phyloP scores from a whole-genome alignment of 2,888 invertebrate species.

The Drosophila fulvimacula region DNA sequence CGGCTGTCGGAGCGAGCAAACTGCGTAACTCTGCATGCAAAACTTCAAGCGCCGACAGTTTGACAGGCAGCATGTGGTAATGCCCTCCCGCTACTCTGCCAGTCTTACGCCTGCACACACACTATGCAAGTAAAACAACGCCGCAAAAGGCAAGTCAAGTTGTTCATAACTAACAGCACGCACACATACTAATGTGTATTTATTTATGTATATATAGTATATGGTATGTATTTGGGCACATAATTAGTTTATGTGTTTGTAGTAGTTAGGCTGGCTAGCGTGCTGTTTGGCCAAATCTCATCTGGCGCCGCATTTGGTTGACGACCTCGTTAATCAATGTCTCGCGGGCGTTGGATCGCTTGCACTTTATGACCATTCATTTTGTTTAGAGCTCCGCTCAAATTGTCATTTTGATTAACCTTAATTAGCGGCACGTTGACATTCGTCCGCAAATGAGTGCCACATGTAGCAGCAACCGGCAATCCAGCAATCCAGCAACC shows the following conservation, averaged over 20 bases:
- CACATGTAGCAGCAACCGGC: constrained; percentile 32
- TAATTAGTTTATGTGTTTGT: constrained; percentile 45
- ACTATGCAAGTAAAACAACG: constrained; percentile 48
- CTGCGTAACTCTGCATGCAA: constrained; percentile 21
- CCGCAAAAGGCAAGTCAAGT: constrained; percentile 35
- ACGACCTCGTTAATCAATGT: constrained; percentile 71
- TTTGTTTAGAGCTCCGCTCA: constrained; percentile 28
- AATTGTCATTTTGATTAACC: constrained; percentile 75
- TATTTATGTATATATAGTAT: not conserved
- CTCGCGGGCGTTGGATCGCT: constrained; percentile 35
- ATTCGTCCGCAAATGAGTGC: constrained; percentile 59
- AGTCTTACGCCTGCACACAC: not conserved
- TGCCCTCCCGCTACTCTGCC: constrained; percentile 35
- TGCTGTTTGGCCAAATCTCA: constrained; percentile 44
- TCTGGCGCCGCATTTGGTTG: constrained; percentile 38
- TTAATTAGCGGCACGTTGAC: constrained; percentile 76
- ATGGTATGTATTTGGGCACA: constrained; percentile 40
- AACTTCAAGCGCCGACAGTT: constrained; percentile 55
- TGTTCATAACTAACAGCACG: constrained; percentile 23
- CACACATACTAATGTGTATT: not conserved
- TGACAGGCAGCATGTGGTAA: constrained; percentile 61
- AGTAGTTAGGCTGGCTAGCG: constrained; percentile 22
- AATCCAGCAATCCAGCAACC: constrained; percentile 29
- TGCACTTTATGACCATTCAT: constrained; percentile 49
- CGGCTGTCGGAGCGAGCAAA: not conserved